Conservation (phyloP, 2,113 vertebrate genomes). For the Agapornis roseicollis region DNA sequence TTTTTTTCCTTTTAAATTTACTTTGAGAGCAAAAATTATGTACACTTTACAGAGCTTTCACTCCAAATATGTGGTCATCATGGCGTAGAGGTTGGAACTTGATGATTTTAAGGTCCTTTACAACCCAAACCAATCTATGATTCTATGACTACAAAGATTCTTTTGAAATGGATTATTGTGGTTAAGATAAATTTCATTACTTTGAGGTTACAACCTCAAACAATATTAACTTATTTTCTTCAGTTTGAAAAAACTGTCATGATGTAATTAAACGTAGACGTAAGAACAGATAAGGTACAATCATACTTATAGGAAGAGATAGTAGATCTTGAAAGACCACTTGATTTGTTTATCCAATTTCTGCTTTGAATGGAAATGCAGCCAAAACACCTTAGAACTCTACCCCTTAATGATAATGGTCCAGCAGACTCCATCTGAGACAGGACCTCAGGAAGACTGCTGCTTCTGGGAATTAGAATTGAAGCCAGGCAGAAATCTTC, state of each 20-base stretch:
- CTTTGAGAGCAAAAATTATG: neutral
- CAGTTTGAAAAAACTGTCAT: neutral
- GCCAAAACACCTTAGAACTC: neutral
- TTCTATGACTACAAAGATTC: neutral
- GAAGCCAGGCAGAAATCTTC: neutral
- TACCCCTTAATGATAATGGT: rapidly evolving
- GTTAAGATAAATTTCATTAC: neutral
- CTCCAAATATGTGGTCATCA: neutral
- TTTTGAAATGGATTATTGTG: neutral
- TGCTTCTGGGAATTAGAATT: neutral
- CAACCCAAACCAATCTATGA: neutral
- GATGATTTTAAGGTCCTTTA: neutral
- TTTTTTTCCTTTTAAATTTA: no score
- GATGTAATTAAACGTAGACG: neutral
- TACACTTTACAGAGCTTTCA: neutral
- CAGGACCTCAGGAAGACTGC: neutral
- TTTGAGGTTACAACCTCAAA: neutral
- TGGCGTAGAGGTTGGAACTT: neutral
- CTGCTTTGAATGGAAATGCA: neutral
- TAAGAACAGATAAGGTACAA: neutral
- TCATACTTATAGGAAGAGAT: neutral
- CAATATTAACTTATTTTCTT: neutral
- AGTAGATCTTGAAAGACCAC: neutral
- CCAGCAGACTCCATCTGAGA: neutral
- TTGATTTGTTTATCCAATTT: neutral